These are phyloP conservation scores for Chloroclystis v-ata DNA, from an alignment of 2,888 invertebrate species.

Conservation along the genomic window DNA sequence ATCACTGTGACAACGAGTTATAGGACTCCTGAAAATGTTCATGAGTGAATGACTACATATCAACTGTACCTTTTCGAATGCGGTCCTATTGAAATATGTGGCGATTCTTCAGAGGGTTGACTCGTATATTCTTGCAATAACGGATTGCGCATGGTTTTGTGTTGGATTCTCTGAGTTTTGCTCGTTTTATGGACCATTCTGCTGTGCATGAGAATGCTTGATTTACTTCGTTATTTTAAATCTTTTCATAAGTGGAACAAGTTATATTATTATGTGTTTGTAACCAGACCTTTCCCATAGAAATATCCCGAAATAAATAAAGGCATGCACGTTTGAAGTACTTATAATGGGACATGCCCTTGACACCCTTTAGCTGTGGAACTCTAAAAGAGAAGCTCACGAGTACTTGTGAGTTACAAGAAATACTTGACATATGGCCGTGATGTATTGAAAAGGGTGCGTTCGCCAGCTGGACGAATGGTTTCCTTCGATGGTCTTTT, in stretches of 20 bases:
- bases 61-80: conserved; percentile 42
- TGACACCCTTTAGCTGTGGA: neutral
- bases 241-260: too few relatives aligned
- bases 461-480: too few relatives aligned
- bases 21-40: conserved; percentile 53
- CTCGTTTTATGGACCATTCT: neutral
- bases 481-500: too few relatives aligned
- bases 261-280: too few relatives aligned
- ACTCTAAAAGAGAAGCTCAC: neutral
- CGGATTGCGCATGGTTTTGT: too few relatives aligned
- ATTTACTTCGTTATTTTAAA: too few relatives aligned
- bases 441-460: neutral
- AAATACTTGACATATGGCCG: neutral
- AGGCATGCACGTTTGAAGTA: too few relatives aligned
- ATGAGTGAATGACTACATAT: conserved; percentile 30
- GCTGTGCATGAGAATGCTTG: too few relatives aligned
- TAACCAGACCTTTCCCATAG: too few relatives aligned
- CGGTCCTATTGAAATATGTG: conserved; percentile 47
- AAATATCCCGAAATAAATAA: too few relatives aligned
- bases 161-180: neutral
- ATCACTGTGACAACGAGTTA: conserved; percentile 62
- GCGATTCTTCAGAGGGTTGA: conserved; percentile 45
- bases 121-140: conserved; percentile 14
- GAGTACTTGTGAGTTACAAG: neutral
- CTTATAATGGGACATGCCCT: neutral